Evolutionary conservation across 2,888 invertebrate genomes (phyloP).

Genomic region (Perithous albicinctus): DNA sequence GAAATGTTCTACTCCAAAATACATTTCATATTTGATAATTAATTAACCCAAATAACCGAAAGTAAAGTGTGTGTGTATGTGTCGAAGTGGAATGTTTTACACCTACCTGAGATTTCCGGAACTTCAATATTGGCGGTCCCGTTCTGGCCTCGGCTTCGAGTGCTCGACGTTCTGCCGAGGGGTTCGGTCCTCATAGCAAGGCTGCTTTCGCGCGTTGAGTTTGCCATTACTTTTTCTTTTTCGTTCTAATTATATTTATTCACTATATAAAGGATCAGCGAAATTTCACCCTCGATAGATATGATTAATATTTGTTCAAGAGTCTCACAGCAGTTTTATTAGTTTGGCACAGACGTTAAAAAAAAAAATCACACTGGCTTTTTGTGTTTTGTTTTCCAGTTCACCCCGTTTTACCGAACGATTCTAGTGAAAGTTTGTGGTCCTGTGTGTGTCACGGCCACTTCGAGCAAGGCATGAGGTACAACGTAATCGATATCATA

Average conservation of each 20-base stretch:
- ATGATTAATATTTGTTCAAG: not conserved
- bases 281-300: not conserved
- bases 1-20: not conserved
- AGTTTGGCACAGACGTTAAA: conserved; percentile 60
- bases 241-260: not conserved
- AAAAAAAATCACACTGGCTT: conserved; percentile 47
- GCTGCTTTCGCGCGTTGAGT: conserved; percentile 79
- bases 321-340: conserved; percentile 30
- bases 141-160: conserved; percentile 81
- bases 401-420: conserved; percentile 34
- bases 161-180: conserved; percentile 80
- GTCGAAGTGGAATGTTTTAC: not conserved
- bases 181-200: conserved; percentile 83
- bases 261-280: conserved; percentile 3
- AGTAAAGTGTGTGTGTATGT: not conserved
- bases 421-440: conserved; percentile 45
- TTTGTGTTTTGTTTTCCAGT: conserved; percentile 6
- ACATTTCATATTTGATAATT: not conserved
- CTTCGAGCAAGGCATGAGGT: conserved; percentile 1
- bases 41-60: conserved; percentile 40
- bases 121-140: conserved; percentile 82
- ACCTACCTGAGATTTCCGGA: conserved; percentile 77
- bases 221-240: conserved; percentile 72
- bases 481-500: conserved; percentile 48
- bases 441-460: conserved; percentile 54